These are phyloP conservation scores for Meloidogyne hapla DNA, from an alignment of 1,140 invertebrate genomes.

Conservation along the genomic window DNA sequence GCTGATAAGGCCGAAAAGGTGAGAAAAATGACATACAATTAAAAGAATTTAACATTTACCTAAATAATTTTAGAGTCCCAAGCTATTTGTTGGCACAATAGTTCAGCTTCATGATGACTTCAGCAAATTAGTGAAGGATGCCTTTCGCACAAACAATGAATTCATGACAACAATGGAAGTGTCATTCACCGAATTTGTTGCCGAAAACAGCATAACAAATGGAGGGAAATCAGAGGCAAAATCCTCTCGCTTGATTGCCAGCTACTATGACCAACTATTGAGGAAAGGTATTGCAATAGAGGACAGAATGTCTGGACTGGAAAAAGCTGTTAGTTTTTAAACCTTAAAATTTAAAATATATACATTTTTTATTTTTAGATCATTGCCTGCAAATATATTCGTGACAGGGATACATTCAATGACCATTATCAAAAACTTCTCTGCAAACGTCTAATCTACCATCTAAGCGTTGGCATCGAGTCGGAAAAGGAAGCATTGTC, in stretches of 20 bases:
- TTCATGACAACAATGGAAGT: neutral
- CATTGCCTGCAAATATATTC: neutral
- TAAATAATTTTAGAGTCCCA: neutral
- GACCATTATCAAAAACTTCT: neutral
- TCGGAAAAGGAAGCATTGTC: neutral
- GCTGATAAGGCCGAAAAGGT: neutral
- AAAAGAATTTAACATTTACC: neutral
- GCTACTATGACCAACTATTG: neutral
- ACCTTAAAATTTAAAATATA: neutral
- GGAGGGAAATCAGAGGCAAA: neutral
- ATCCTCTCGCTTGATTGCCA: neutral
- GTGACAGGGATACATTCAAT: neutral
- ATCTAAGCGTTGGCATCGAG: neutral
- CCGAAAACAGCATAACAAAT: neutral
- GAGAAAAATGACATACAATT: neutral
- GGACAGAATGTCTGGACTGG: neutral
- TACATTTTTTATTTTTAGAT: neutral
- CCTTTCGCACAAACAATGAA: neutral
- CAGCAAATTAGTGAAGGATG: neutral
- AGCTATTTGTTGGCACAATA: neutral
- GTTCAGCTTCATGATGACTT: neutral
- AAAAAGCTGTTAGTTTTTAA: neutral
- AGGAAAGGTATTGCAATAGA: neutral
- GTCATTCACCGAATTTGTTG: neutral
- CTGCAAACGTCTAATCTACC: neutral